These are phyloP conservation scores for Okamejei kenojei DNA, from an alignment of 2,797 vertebrate species.

Conservation along the genomic window DNA sequence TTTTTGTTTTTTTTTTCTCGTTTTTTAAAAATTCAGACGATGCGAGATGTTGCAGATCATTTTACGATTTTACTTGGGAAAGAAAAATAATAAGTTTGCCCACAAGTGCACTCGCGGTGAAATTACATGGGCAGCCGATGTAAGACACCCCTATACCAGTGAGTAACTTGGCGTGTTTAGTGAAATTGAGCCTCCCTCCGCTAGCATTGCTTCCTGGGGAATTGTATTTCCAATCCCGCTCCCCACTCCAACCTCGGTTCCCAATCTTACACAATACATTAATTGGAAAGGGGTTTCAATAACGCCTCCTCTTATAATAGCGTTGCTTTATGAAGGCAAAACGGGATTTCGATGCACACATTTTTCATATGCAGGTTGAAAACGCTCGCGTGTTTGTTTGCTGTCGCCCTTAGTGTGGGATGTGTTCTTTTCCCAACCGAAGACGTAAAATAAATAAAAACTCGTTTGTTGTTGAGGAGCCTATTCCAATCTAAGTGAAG, in stretches of 20 bases:
- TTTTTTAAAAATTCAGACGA: not conserved
- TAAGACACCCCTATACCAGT: slow-evolving; percentile 44
- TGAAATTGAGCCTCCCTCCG: slow-evolving; percentile 47
- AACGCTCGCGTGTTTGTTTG: not conserved
- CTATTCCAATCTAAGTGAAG: not conserved
- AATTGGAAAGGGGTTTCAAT: not conserved
- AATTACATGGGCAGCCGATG: slow-evolving; percentile 40
- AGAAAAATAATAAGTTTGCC: not conserved
- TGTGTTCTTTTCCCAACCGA: not conserved
- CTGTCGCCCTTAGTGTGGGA: too few relatives aligned
- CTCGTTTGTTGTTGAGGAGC: not conserved
- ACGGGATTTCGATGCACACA: slow-evolving; percentile 15
- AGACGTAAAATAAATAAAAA: not conserved
- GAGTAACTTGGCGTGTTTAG: slow-evolving; percentile 46
- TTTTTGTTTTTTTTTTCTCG: not conserved
- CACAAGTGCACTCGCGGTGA: slow-evolving; percentile 41
- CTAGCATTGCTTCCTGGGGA: slow-evolving; percentile 49
- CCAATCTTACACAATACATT: slow-evolving; percentile 20
- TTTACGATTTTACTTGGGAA: not conserved
- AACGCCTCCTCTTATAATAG: not conserved
- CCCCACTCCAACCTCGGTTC: slow-evolving; percentile 43
- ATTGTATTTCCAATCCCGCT: slow-evolving; percentile 42
- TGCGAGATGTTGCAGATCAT: not conserved
- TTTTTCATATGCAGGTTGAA: not conserved
- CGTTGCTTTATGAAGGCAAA: too few relatives aligned